phyloP scores from a whole-genome alignment of 2,888 invertebrate species.

The Lepas anatifera region DNA sequence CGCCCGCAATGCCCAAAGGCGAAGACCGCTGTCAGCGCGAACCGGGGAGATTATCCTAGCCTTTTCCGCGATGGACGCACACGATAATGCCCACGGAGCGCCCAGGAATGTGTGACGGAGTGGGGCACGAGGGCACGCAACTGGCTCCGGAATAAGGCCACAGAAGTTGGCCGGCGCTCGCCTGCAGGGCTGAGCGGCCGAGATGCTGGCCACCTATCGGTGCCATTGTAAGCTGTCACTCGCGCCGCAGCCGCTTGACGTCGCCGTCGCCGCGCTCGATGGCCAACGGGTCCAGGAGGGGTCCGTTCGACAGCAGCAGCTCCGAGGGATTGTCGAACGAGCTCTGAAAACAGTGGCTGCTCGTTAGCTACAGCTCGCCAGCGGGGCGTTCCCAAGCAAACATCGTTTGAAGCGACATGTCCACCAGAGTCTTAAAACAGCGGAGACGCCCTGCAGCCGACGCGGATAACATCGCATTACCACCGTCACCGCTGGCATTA shows the following conservation, averaged over 20 bases:
- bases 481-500: too few species aligned
- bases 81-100: neutral
- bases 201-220: neutral
- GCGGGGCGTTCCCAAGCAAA: too few species aligned
- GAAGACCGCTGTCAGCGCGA: too few species aligned
- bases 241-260: neutral
- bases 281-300: neutral
- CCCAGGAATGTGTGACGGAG: neutral
- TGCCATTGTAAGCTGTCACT: neutral
- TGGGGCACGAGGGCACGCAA: neutral
- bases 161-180: neutral
- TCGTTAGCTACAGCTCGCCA: too few species aligned
- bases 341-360: neutral
- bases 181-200: neutral
- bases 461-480: neutral
- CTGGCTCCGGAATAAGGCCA: neutral
- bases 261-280: slow-evolving; percentile 7
- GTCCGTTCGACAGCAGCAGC: neutral
- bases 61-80: too few species aligned
- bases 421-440: too few species aligned
- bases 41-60: too few species aligned
- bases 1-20: too few species aligned
- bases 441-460: neutral
- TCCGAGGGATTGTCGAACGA: neutral
- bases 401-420: too few species aligned